Conservation (phyloP, 1,140 invertebrate species). For the Eriocheir sinensis region DNA sequence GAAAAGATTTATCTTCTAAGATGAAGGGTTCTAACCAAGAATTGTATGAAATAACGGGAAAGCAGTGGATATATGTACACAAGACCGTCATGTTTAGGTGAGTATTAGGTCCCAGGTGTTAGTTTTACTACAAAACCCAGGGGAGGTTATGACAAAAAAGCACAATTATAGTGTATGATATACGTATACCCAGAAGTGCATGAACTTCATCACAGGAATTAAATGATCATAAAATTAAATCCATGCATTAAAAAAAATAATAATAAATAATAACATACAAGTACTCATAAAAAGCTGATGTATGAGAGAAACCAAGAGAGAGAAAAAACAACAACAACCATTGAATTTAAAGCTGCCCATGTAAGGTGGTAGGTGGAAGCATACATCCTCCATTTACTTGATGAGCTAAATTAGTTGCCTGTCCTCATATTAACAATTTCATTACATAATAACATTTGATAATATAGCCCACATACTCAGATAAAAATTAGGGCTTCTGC, state of each 20-base stretch:
- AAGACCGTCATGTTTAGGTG: neutral
- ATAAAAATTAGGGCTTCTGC: too few relatives aligned
- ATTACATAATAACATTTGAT: too few relatives aligned
- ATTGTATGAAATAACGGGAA: constrained; percentile 4
- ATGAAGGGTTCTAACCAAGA: constrained; percentile 32
- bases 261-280: neutral
- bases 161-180: neutral
- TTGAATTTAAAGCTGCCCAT: too few relatives aligned
- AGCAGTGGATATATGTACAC: constrained; percentile 36
- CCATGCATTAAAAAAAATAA: neutral
- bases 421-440: too few relatives aligned
- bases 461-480: too few relatives aligned
- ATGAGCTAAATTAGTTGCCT: too few relatives aligned
- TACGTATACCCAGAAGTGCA: neutral
- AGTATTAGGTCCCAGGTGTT: neutral
- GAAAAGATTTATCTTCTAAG: constrained; percentile 42
- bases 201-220: neutral
- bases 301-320: neutral
- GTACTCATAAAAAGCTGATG: neutral
- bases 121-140: neutral
- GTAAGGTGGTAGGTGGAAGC: too few relatives aligned
- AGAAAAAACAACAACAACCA: too few relatives aligned
- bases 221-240: neutral
- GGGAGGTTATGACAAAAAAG: neutral
- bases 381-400: too few relatives aligned